Base-by-base conservation (phyloP, 2,113 vertebrate species). In the Cichladusa arquata region DNA sequence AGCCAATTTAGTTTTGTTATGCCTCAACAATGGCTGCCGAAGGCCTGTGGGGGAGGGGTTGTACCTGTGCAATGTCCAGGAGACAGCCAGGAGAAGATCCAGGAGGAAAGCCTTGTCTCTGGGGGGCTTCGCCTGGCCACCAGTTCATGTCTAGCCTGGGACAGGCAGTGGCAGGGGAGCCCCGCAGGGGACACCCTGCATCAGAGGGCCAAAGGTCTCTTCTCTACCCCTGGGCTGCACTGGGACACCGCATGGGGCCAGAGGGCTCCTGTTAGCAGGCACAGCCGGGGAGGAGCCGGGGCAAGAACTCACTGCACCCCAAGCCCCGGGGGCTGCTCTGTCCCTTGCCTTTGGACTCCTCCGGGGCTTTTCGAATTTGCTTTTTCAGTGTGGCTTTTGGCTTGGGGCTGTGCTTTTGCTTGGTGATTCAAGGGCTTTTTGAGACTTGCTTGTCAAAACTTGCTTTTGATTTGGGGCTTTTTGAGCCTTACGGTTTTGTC, bases 71-170 rank as follows among this genome's bases (percentile, higher is more conserved):
- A 36, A 22, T 3, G 13, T 22, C 23, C 74, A 17, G 47, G 10
- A n/a, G 45, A 31, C 18, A 17, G 47, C 18, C 14, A 16, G 47
- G 29, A 40, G 36, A 51, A 15, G 29, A n/a, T 8, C 50, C 50
- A 51, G 23, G 18, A 51, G 36, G 29, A 20, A 62, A 42, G 45
- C 18, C 29, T 62, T 28, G 14, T 51, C 23, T 12, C 47, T 20
- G 34, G 8, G 23, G 22, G 19, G 29, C 8, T 4, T n/a, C 0
- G 5, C 58, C 29, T n/a, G 58, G 58, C 34, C 45, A 19, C 28
- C 22, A 19, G 17, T 11, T 10, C n/a, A 33, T 8, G 12, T 58
- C 12, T 19, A 3, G 5, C n/a, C 38, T 0, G 12, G 58, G 8
- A n/a, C 14, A 20, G 47, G 36, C 45, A 22, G 18, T 3, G 20